These are phyloP conservation scores for Brienomyrus brachyistius DNA, from an alignment of 2,113 vertebrate species.

Conservation along the genomic window DNA sequence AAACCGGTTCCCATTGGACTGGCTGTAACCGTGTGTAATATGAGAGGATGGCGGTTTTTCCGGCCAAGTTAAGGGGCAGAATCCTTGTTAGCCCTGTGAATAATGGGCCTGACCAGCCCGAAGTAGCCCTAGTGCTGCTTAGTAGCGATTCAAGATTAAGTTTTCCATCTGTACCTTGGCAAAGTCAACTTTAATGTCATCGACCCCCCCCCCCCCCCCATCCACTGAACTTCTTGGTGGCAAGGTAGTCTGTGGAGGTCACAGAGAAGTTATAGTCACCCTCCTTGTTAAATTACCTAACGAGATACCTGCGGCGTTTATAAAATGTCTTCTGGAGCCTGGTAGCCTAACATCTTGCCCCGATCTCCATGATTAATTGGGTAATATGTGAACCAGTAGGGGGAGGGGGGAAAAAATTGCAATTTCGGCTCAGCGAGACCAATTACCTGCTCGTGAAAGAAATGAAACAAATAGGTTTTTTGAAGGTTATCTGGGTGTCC, in stretches of 20 bases:
- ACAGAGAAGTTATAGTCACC: not conserved
- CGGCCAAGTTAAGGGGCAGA: not conserved
- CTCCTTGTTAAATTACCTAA: not conserved
- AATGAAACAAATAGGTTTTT: not conserved
- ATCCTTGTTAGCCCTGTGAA: not conserved
- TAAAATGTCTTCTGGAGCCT: not conserved
- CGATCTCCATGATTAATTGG: conserved; percentile 17
- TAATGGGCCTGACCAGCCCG: not conserved
- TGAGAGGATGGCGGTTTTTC: not conserved
- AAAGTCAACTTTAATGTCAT: not conserved
- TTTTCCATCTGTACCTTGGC: not conserved
- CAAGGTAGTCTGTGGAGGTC: not conserved
- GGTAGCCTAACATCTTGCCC: not conserved
- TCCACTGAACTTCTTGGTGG: not conserved
- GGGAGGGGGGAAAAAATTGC: not conserved
- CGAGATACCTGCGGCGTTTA: not conserved
- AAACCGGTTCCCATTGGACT: not conserved
- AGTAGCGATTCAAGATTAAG: not conserved
- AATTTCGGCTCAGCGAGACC: conserved; percentile 3
- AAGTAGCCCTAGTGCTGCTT: not conserved
- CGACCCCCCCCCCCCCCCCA: not conserved
- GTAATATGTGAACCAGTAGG: conserved; percentile 8
- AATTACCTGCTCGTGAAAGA: not conserved
- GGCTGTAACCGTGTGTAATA: not conserved
- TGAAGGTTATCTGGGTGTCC: conserved; percentile 19